Base-by-base conservation (phyloP, 2,888 invertebrate species). In the Candidula unifasciata region DNA sequence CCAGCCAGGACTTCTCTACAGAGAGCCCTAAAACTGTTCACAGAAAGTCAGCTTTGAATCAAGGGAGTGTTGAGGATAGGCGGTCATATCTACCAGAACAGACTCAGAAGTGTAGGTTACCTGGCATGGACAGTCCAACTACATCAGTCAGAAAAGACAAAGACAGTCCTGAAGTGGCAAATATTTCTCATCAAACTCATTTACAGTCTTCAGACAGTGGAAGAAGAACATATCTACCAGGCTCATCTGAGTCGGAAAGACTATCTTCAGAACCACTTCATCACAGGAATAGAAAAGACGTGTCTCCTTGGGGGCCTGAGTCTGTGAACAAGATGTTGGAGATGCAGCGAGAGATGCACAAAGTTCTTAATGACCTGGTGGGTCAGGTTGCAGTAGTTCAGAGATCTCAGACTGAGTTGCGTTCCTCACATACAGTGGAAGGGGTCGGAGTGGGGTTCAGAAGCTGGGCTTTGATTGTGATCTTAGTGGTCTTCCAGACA, bases 331-430 rank as follows among this genome's bases (percentile, higher is more conserved):
- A 60, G 10, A 57, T 92, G 37, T 68, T 86, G 13, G 85, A 89
- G 68, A 77, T 88, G 73, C 91, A 91, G 84, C 86, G 89, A 57
- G 90, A 92, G 44, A 91, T 90, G 16, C 89, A 89, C 16, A 71
- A 77, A 13, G 82, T 88, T 16, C 78, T 91, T 60, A 86, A 89
- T 64, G 85, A 86, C 3, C 82, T 92, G 33, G 89, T 90, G 82
- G 82, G 85, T 74, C 90, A 90, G 76, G 74, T 91, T 13, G 69
- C 82, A 21, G 64, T 37, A 6, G 8, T 90, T 52, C 87, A 90
- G 64, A 83, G 85, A n/a, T 71, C 82, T 13, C 71, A 68, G 35
- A 74, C 68, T n/a, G 52, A 76, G n/a, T 64, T 54, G 35, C 33
- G 3, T 0, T 74, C 76, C 24, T 8, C 35, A 37, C 10, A 52